A percentile compares a stretch with the other conserved stretches of the same genome.
phyloP scores from a whole-genome alignment of 1,140 invertebrate genomes.

The Camponotus vicinus region DNA sequence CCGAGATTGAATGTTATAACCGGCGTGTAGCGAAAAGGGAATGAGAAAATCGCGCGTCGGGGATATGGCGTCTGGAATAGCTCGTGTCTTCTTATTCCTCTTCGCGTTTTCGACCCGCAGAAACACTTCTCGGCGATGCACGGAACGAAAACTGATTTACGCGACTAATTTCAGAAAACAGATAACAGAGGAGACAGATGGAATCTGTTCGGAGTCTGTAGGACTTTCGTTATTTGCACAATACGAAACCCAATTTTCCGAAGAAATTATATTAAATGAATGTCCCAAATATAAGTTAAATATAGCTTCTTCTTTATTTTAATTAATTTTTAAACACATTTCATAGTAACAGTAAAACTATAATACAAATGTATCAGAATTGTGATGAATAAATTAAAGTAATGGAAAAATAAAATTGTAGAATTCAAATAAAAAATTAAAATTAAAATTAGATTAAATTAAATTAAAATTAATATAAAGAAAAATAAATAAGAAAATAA shows the following conservation, averaged over 20 bases:
- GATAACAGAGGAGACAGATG: constrained; percentile 8
- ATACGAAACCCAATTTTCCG: background rate
- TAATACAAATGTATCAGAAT: too few relatives aligned
- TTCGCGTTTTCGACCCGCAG: constrained; percentile 10
- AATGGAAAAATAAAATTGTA: too few relatives aligned
- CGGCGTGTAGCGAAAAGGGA: background rate
- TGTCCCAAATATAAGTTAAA: background rate
- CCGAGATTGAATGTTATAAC: constrained; percentile 19
- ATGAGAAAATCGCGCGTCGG: constrained; percentile 18
- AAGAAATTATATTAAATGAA: background rate
- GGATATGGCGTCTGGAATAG: background rate
- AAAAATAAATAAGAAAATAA: too few relatives aligned
- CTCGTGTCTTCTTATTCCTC: constrained; percentile 35
- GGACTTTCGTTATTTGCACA: background rate
- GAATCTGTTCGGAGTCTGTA: background rate
- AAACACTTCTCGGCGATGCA: constrained; percentile 26
- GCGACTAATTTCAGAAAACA: constrained; percentile 35
- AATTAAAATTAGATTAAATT: too few relatives aligned
- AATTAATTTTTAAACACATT: background rate
- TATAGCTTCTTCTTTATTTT: background rate
- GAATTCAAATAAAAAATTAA: too few relatives aligned
- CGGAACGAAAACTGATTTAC: constrained; percentile 70
- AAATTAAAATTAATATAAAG: too few relatives aligned
- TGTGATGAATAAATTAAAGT: too few relatives aligned
- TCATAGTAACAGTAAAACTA: too few relatives aligned